A percentile compares a stretch with the other conserved stretches of the same genome.
Conservation (phyloP, 2,888 invertebrate genomes). For the Acanthopleura granulata region DNA sequence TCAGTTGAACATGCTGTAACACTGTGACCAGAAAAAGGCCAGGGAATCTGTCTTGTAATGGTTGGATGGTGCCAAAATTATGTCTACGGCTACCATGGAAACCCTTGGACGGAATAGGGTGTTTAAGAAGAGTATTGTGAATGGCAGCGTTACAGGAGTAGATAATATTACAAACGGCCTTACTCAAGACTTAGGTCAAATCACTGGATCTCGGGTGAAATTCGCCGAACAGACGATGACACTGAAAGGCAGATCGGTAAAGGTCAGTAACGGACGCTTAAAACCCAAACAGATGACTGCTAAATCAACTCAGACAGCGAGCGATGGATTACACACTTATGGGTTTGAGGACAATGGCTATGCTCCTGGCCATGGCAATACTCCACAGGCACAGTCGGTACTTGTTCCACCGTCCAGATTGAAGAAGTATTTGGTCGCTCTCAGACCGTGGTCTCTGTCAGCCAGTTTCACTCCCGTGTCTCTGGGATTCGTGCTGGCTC, state of each 20-base stretch:
- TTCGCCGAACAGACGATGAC: not conserved
- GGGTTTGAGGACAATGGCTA: no score
- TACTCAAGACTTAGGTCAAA: no score
- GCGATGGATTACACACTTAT: not conserved
- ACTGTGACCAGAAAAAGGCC: no score
- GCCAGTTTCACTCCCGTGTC: slow-evolving; percentile 92
- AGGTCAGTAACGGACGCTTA: not conserved
- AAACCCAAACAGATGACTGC: not conserved
- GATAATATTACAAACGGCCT: no score
- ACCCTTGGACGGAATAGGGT: no score
- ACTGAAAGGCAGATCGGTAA: not conserved
- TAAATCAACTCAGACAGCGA: not conserved
- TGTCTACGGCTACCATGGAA: no score
- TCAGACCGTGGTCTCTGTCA: slow-evolving; percentile 94
- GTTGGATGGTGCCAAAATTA: no score
- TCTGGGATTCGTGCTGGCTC: slow-evolving; percentile 89
- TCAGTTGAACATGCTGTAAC: no score
- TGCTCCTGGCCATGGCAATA: not conserved
- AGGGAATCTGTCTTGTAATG: no score
- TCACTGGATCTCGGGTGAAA: not conserved
- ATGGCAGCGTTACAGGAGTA: no score
- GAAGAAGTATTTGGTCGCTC: slow-evolving; percentile 74
- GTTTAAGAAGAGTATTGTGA: no score
- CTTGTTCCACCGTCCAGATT: not conserved
- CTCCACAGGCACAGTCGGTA: not conserved